Conservation (phyloP, 1,140 invertebrate species). For the Zeugodacus cucurbitae region DNA sequence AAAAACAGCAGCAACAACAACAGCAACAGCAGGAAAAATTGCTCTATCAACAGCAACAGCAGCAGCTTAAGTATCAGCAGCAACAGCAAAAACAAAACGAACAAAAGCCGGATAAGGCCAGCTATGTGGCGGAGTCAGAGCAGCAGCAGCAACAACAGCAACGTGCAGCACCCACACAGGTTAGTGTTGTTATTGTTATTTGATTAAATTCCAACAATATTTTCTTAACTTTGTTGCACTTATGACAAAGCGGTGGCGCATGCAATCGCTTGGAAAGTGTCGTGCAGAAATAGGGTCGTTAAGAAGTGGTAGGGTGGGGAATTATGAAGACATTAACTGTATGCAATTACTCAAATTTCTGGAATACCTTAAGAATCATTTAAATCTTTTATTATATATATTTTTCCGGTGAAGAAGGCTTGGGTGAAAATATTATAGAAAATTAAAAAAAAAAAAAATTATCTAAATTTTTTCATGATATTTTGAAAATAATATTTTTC, state of each 20-base stretch:
- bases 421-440: too few species aligned
- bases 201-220: slow-evolving; percentile 26
- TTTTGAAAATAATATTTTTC: too few species aligned
- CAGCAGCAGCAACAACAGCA: not conserved
- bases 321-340: too few species aligned
- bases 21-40: not conserved
- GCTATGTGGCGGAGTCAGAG: not conserved
- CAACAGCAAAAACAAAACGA: not conserved
- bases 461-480: too few species aligned
- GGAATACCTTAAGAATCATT: too few species aligned
- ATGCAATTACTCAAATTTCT: too few species aligned
- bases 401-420: too few species aligned
- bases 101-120: not conserved
- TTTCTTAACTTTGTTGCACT: not conserved
- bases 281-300: too few species aligned
- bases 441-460: too few species aligned
- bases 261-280: too few species aligned
- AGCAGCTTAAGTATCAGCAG: not conserved
- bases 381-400: too few species aligned
- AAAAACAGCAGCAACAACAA: not conserved
- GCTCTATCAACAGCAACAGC: not conserved
- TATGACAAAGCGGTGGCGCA: not conserved
- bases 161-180: not conserved
- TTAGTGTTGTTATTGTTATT: not conserved
- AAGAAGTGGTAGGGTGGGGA: too few species aligned